Conservation (phyloP, 92 coral and sea anemone genomes). For the Ricordea florida region DNA sequence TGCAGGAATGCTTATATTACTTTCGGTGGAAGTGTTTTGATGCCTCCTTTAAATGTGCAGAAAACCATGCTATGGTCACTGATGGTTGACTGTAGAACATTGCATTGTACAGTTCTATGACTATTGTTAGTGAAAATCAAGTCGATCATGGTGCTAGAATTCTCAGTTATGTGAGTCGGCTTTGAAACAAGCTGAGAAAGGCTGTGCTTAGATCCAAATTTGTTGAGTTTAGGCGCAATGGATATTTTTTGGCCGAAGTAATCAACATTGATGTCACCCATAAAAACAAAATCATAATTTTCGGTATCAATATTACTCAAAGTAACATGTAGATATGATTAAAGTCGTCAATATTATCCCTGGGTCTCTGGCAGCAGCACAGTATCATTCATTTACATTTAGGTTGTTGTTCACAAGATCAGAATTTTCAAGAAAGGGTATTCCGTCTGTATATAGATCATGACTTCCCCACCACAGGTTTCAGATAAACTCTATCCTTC, state of each 20-base stretch:
- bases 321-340: neutral
- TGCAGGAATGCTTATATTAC: no score
- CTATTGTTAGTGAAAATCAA: no score
- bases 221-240: constrained; percentile 4
- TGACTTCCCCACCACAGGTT: no score
- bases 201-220: constrained; percentile 17
- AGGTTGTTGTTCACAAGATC: constrained; percentile 3
- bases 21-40: no score
- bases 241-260: neutral
- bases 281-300: neutral
- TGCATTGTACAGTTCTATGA: no score
- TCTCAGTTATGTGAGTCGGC: no score
- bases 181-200: constrained; percentile 5
- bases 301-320: neutral
- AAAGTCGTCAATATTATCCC: neutral
- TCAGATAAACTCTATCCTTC: no score
- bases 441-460: no score
- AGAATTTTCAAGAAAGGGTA: constrained; percentile 23
- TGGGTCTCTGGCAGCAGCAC: constrained; percentile 11
- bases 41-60: no score
- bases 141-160: no score
- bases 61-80: no score
- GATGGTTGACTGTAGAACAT: no score
- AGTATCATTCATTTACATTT: constrained; percentile 4
- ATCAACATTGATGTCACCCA: constrained; percentile 6